phyloP scores from a whole-genome alignment of 1,140 invertebrate genomes.

The Pectinophora gossypiella region DNA sequence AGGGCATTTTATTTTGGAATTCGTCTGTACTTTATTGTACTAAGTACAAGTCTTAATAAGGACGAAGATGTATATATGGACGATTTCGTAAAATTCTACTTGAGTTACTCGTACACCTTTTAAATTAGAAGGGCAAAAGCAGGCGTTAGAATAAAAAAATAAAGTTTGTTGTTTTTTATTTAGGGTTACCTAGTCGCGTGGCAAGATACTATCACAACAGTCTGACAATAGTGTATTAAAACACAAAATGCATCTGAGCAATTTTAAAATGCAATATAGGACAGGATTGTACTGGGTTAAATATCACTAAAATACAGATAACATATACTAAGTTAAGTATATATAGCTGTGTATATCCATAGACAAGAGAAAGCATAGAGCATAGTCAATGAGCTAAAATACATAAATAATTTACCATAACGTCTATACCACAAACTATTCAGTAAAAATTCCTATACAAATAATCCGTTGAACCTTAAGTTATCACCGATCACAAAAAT shows the following conservation, averaged over 20 bases:
- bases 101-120: conserved; percentile 20
- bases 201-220: conserved; percentile 69
- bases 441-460: conserved; percentile 60
- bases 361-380: conserved; percentile 19
- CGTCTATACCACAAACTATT: conserved; percentile 53
- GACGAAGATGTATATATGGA: conserved; percentile 71
- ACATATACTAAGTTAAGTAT: conserved; percentile 5
- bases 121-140: conserved; percentile 38
- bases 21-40: conserved; percentile 47
- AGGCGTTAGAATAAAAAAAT: conserved; percentile 30
- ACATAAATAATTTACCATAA: conserved; percentile 46
- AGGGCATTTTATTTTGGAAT: conserved; percentile 8
- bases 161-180: conserved; percentile 12
- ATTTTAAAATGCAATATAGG: conserved; percentile 10
- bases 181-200: conserved; percentile 27
- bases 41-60: conserved; percentile 71
- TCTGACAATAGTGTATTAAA: conserved; percentile 35
- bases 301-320: not conserved
- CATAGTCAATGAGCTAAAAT: conserved; percentile 28
- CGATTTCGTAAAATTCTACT: conserved; percentile 50
- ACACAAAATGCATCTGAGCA: conserved; percentile 44
- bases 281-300: not conserved
- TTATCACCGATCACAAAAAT: conserved; percentile 46
- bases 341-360: conserved; percentile 14
- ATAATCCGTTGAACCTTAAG: conserved; percentile 29